Percentiles rank a stretch among this genome's conserved stretches.
These are phyloP conservation scores for Heliconius eleuchia DNA, from an alignment of 1,140 invertebrate genomes.

Conservation along the genomic window DNA sequence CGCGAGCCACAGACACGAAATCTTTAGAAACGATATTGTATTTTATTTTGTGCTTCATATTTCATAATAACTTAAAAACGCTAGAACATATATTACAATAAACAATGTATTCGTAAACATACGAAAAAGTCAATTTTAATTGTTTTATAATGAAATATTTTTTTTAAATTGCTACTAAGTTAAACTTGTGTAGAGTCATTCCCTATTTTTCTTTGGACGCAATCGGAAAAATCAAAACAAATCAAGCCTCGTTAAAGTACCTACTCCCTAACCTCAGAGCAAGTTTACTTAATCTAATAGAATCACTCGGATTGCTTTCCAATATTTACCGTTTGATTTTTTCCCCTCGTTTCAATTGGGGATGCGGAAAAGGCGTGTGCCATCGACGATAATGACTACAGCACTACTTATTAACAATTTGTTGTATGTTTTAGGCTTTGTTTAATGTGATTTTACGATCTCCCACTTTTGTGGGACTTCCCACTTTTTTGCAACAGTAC, in stretches of 20 bases:
- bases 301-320: slow-evolving; percentile 79
- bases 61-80: neutral
- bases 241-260: slow-evolving; percentile 36
- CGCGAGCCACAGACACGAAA: slow-evolving; percentile 35
- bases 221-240: slow-evolving; percentile 26
- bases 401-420: slow-evolving; percentile 71
- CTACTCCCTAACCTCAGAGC: slow-evolving; percentile 33
- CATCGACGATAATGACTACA: slow-evolving; percentile 59
- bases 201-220: neutral
- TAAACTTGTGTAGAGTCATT: neutral
- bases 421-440: slow-evolving; percentile 58
- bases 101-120: neutral
- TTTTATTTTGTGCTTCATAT: slow-evolving; percentile 10
- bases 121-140: neutral
- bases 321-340: slow-evolving; percentile 80
- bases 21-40: slow-evolving; percentile 24
- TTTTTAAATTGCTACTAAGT: neutral
- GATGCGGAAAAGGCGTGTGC: slow-evolving; percentile 73
- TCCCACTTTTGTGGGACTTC: too few relatives aligned
- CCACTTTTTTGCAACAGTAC: too few relatives aligned
- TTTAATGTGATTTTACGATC: slow-evolving; percentile 57
- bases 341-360: slow-evolving; percentile 70
- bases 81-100: neutral
- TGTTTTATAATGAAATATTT: neutral
- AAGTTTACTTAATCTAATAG: slow-evolving; percentile 78